Base-by-base conservation (phyloP, 30 jellyfish, hydroid and myxozoan species). In the Turritopsis rubra region DNA sequence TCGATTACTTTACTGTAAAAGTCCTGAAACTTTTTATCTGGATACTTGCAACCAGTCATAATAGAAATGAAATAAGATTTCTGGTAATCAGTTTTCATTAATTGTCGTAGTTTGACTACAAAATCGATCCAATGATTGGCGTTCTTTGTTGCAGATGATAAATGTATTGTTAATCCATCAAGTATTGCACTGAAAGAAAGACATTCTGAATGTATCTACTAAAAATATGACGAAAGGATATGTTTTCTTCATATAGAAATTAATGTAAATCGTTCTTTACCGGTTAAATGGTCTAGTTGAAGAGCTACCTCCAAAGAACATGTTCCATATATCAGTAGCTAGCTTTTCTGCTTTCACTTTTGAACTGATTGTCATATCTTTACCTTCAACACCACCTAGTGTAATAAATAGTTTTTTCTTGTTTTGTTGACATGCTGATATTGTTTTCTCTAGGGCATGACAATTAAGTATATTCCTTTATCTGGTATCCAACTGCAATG, bases 261-360 rank as follows among this genome's bases (percentile, higher is more conserved):
- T n/a, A n/a, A 41, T 41, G 5, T 3, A 41, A 41, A 41, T 41
- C 13, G 60, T 41, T 68, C 9, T 22, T 7, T 68, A 68, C 77
- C 19, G 16, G 19, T 68, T 23, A 0, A 68, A 68, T n/a, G 77
- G 77, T 1, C 77, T 68, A 27, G 28, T 1, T 27, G 28, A 8
- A 16, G 77, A 68, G 21, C 77, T 68, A 7, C 77, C 77, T 68
- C 31, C 77, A 68, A 68, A 68, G 28, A 68, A 27, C 77, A 68
- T 68, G 77, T 68, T 68, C 77, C 77, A 68, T 68, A 68, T 68
- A 27, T 68, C 30, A 27, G 28, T 68, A n/a, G 77, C 77, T n/a
- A 68, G 21, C 77, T 23, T 27, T 68, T 68, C 77, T n/a, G 77
- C 77, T 68, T 68, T 68, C 9, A 68, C 30, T n/a, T 68, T 1